Conservation (phyloP, 1,140 invertebrate genomes). For the Drosophila orosa region DNA sequence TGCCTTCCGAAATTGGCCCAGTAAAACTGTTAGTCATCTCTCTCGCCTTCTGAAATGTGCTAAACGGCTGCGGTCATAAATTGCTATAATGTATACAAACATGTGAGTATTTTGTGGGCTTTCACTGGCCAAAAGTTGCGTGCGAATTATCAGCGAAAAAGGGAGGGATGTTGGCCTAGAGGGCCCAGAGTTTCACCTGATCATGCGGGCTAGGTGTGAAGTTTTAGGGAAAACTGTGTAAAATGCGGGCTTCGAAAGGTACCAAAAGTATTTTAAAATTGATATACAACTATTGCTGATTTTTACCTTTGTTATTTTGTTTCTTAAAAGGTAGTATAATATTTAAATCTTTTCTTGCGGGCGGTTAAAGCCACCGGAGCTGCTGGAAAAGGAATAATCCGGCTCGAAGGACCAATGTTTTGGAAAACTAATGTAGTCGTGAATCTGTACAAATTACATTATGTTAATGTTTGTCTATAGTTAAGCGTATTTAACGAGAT, state of each 20-base stretch:
- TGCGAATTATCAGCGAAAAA: slow-evolving; percentile 51
- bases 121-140: slow-evolving; percentile 65
- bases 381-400: neutral
- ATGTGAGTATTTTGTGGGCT: slow-evolving; percentile 65
- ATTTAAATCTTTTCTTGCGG: no score
- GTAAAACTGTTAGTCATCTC: slow-evolving; percentile 29
- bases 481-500: no score
- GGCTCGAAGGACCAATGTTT: slow-evolving; percentile 1
- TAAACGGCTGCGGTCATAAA: slow-evolving; percentile 68
- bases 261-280: neutral
- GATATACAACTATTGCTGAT: neutral
- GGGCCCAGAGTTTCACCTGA: slow-evolving; percentile 33
- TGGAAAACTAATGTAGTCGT: no score
- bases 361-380: no score
- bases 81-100: slow-evolving; percentile 50
- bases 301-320: neutral
- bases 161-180: slow-evolving; percentile 16
- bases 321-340: no score
- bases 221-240: slow-evolving; percentile 12
- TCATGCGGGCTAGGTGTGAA: slow-evolving; percentile 47
- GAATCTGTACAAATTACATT: no score
- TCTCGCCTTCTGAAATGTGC: slow-evolving; percentile 50
- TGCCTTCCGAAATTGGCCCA: slow-evolving; percentile 16
- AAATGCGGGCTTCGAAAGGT: slow-evolving; percentile 17
- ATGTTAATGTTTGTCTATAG: no score